Conservation (phyloP, 1,140 invertebrate species). For the Lamellibrachia luymesi region DNA sequence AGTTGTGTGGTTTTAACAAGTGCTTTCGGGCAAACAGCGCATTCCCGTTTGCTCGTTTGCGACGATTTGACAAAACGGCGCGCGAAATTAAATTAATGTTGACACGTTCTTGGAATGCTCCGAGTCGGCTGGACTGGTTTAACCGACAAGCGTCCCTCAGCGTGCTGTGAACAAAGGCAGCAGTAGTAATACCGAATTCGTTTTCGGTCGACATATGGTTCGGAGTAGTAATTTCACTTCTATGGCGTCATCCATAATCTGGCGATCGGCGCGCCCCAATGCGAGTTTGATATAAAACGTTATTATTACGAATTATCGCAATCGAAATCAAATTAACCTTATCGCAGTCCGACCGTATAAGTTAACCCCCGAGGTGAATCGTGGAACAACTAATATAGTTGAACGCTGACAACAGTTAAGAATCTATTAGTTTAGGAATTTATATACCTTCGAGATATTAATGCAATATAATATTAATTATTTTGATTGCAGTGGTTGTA, state of each 20-base stretch:
- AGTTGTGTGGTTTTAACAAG: not conserved
- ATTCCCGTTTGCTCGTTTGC: not conserved
- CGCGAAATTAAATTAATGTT: not conserved
- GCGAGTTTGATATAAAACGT: not conserved
- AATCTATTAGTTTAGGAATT: not conserved
- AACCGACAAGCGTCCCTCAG: not conserved
- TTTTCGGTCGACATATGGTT: not conserved
- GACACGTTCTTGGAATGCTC: not conserved
- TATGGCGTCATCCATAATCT: not conserved
- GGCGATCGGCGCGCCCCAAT: not conserved
- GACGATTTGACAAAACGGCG: constrained; percentile 3
- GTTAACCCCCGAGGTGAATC: not conserved
- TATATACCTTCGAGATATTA: not conserved
- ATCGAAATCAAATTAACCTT: not conserved
- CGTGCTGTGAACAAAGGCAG: not conserved
- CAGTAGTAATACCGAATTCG: not conserved
- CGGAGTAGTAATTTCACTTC: not conserved
- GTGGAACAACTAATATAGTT: not conserved
- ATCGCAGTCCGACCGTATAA: not conserved
- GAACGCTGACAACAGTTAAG: not conserved
- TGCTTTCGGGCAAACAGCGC: not conserved
- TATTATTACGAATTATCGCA: not conserved
- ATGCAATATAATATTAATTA: not conserved
- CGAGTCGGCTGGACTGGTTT: not conserved
- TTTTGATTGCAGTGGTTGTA: not conserved